Conservation (phyloP, 2,113 vertebrate species). For the Ivindomyrus marchei region DNA sequence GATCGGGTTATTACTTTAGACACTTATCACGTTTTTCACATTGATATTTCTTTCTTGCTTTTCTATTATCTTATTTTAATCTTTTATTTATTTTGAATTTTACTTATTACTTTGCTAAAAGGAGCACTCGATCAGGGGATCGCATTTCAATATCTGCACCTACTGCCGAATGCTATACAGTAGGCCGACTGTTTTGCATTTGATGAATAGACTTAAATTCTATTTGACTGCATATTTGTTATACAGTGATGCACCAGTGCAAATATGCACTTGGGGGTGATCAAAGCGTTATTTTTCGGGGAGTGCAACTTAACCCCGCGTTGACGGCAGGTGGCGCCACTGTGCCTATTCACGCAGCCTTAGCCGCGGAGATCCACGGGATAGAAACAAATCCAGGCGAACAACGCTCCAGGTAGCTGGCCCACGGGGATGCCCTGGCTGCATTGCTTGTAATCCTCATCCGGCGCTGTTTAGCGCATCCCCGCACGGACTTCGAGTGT, state of each 20-base stretch:
- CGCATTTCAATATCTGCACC: background rate
- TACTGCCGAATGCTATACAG: background rate
- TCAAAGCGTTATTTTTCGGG: background rate
- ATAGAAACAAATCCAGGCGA: background rate
- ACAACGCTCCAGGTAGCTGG: background rate
- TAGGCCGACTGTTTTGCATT: background rate
- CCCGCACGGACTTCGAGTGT: background rate
- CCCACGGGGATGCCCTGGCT: background rate
- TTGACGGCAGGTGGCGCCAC: background rate
- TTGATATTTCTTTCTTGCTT: background rate
- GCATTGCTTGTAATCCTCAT: background rate
- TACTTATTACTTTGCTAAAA: background rate
- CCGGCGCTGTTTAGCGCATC: background rate
- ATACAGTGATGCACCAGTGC: background rate
- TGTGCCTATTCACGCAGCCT: background rate
- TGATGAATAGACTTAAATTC: background rate
- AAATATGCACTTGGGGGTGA: background rate
- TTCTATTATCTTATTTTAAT: background rate
- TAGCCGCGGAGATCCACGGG: slow-evolving; percentile 16
- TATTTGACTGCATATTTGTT: background rate
- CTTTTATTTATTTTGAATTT: background rate
- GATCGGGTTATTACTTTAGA: background rate
- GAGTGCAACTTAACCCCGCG: background rate
- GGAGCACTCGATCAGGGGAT: background rate
- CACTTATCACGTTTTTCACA: background rate